phyloP scores from a whole-genome alignment of 2,113 vertebrate species.

The Leptosomus discolor region DNA sequence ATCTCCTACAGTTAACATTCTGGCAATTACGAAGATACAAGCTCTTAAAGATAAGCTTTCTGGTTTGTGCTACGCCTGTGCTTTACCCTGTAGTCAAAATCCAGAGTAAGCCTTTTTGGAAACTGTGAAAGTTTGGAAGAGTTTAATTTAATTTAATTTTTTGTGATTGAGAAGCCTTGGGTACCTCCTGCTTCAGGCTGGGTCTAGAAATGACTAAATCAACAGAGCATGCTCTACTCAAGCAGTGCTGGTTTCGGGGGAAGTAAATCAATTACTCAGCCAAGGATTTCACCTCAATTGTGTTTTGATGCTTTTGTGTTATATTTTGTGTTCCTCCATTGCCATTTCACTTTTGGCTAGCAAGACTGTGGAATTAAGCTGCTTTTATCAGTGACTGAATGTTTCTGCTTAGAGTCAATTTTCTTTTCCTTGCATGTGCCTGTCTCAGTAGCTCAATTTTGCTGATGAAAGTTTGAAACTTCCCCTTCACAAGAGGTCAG shows the following conservation, averaged over 20 bases:
- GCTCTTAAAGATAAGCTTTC: constrained; percentile 15
- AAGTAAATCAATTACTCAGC: not conserved
- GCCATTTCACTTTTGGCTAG: not conserved
- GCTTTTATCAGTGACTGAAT: not conserved
- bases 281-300: not conserved
- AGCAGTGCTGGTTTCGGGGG: not conserved
- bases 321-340: not conserved
- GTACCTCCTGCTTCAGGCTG: not conserved
- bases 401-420: not conserved
- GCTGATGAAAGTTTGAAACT: constrained; percentile 29
- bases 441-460: not conserved
- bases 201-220: not conserved
- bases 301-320: not conserved
- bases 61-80: not conserved
- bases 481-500: not conserved
- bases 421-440: not conserved
- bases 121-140: not conserved
- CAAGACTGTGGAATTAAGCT: not conserved
- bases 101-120: not conserved
- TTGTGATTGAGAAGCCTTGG: not conserved
- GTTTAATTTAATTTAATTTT: constrained; percentile 29
- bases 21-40: constrained; percentile 29
- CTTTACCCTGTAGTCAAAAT: constrained; percentile 17
- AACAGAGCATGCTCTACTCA: not conserved
- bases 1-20: constrained; percentile 15